Evolutionary conservation across 2,113 vertebrate genomes (phyloP).

Genomic region (Ceratotherium simum): DNA sequence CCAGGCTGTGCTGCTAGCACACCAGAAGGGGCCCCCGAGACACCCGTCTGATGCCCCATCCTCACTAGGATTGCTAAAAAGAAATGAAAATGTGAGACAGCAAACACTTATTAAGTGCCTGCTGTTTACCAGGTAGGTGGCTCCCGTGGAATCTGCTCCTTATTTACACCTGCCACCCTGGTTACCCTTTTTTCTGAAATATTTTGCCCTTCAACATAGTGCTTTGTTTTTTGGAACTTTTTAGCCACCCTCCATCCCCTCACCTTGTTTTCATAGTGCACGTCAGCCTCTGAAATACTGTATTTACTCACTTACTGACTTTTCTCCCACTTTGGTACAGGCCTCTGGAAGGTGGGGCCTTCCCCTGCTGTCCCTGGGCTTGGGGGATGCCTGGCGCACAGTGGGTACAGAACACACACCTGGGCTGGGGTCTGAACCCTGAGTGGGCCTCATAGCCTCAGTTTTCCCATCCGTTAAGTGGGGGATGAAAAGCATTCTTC

Average conservation of each 20-base stretch:
- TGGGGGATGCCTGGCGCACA: neutral
- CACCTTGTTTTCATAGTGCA: neutral
- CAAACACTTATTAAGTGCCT: neutral
- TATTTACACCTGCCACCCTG: accelerated
- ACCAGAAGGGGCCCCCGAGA: neutral
- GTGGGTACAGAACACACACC: neutral
- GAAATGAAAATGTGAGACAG: neutral
- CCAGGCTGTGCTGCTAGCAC: accelerated
- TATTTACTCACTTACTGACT: neutral
- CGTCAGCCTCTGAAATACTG: neutral
- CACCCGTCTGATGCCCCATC: too few species aligned
- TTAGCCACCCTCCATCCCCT: too few species aligned
- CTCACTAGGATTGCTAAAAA: neutral
- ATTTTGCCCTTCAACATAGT: neutral
- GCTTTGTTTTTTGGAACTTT: neutral
- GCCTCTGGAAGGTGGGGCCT: neutral
- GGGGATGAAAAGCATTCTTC: neutral
- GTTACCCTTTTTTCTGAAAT: neutral
- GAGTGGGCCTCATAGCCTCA: neutral
- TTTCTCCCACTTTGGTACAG: neutral
- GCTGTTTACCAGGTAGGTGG: neutral
- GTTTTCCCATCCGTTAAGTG: neutral
- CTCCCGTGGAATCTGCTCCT: accelerated
- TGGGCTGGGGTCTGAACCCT: neutral
- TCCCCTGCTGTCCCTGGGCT: neutral